phyloP scores from a whole-genome alignment of 2,797 vertebrate genomes.

The Phrynocephalus forsythii region DNA sequence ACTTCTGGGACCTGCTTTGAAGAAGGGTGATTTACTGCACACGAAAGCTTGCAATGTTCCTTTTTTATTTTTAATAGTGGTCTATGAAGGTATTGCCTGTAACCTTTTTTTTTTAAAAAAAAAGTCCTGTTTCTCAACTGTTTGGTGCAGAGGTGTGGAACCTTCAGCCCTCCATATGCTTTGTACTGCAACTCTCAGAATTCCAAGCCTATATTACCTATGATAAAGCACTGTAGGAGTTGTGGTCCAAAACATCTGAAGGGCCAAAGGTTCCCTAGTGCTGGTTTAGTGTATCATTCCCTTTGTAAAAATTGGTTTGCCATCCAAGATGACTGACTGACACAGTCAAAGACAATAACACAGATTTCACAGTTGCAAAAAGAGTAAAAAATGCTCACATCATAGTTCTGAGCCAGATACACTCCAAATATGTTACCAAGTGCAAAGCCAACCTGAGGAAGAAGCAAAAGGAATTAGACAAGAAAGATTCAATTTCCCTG shows the following conservation, averaged over 20 bases:
- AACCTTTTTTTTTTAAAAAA: too few relatives aligned
- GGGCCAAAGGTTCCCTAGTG: too few relatives aligned
- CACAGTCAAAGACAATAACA: neutral
- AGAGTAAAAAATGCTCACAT: slow-evolving; percentile 78
- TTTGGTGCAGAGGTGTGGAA: neutral
- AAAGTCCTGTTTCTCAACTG: neutral
- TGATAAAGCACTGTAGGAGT: too few relatives aligned
- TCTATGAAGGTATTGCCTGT: too few relatives aligned
- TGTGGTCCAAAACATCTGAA: too few relatives aligned
- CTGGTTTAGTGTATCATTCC: neutral
- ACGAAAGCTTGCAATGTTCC: too few relatives aligned
- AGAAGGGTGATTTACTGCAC: too few relatives aligned
- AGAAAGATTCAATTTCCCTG: neutral
- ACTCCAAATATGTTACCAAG: slow-evolving; percentile 96
- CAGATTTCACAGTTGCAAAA: neutral
- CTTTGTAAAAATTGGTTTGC: neutral
- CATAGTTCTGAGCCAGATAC: slow-evolving; percentile 98
- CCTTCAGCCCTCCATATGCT: too few relatives aligned
- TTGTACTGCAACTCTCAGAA: too few relatives aligned
- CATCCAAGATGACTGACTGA: neutral
- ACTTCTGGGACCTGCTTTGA: too few relatives aligned
- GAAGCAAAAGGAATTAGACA: slow-evolving; percentile 19
- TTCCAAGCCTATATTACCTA: too few relatives aligned
- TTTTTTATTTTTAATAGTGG: too few relatives aligned
- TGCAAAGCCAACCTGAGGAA: slow-evolving; percentile 91